Evolutionary conservation across 2,888 invertebrate species (phyloP), one percentile per base, ranked within the genome.

Genomic region (Herminia tarsipennalis): DNA sequence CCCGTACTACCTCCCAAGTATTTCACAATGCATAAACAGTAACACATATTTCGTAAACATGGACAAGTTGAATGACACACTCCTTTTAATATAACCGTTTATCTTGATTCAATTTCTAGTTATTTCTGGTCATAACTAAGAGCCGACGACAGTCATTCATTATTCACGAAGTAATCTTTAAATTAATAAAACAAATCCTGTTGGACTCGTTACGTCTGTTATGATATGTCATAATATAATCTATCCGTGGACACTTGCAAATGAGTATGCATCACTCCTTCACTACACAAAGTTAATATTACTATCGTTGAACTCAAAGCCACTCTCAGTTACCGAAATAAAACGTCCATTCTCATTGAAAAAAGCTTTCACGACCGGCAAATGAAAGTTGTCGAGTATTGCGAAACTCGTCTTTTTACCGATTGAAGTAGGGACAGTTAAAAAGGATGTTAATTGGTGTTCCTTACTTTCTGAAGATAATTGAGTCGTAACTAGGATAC

Each of bases 381-480:
- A 52, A 58, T 60, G 13, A 49, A 57, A 45, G 25, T 61, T 56
- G 44, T 45, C 22, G 34, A 53, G 53, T 49, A 42, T 54, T 33
- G 49, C 38, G 27, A 58, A 56, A 71, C 73, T 70, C 57, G 69
- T 74, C n/a, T n/a, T 75, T 69, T 70, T 68, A 70, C 61, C 55
- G 55, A 57, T 55, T 62, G 64, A 66, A 70, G 70, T 59, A 75
- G 62, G 59, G 76, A 80, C 79, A 74, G 74, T 68, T 78, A 78
- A 81, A 81, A 83, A 78, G 75, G 75, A 78, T 84, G 80, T 85
- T 86, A 86, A 86, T 86, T 86, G 83, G 81, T 81, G 78, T 83
- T 78, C 71, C 72, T 78, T 78, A 76, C 75, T 74, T 76, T 79
- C 75, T 70, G 66, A 68, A 75, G 74, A 78, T 85, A 86, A 88